Base-by-base conservation (phyloP, 2,113 vertebrate genomes). In the Nicator chloris region DNA sequence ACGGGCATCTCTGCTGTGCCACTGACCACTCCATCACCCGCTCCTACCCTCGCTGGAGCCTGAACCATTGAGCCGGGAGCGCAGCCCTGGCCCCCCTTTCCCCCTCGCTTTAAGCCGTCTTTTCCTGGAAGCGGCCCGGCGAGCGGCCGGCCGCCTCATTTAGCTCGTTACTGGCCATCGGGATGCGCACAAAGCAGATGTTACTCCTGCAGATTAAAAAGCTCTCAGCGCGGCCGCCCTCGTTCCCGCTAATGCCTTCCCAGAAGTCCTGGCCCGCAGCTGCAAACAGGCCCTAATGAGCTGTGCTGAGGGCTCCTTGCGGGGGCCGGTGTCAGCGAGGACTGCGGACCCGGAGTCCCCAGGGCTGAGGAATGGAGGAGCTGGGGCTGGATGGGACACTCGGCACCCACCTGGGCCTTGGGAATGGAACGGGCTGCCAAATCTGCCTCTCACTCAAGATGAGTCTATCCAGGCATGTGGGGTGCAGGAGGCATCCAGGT, bases 101-200 rank as follows among this genome's bases (percentile, higher is more conserved):
- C 30, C 64, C 24, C 65, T 21, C 7, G 19, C 70, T 15, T 3
- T 50, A 35, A 82, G 65, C 69, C 65, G 5, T 31, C 12, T 72
- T 72, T 97, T 97, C 97, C 82, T 95, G 93, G 97, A 97, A 97
- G 75, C n/a, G 54, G 77, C 83, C 45, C n/a, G 4, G 44, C 19
- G 7, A 85, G 83, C 35, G 15, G 63, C 84, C 49, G 65, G 45
- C 60, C 1, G 20, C 64, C 86, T 95, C 95, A 81, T 94, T 96
- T 95, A 91, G 91, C 96, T 96, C 31, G 57, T 94, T 95, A 95
- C 75, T n/a, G 64, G 73, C 51, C 17, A 9, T 7, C 7, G 93
- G 90, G 77, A 66, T 14, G 84, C 11, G 37, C 42, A 20, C 76
- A 4, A 63, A 80, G 66, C 86, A 37, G 76, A 70, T 14, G 68